Evolutionary conservation across 92 coral and sea anemone species (phyloP).

Genomic region (Paramuricea clavata): DNA sequence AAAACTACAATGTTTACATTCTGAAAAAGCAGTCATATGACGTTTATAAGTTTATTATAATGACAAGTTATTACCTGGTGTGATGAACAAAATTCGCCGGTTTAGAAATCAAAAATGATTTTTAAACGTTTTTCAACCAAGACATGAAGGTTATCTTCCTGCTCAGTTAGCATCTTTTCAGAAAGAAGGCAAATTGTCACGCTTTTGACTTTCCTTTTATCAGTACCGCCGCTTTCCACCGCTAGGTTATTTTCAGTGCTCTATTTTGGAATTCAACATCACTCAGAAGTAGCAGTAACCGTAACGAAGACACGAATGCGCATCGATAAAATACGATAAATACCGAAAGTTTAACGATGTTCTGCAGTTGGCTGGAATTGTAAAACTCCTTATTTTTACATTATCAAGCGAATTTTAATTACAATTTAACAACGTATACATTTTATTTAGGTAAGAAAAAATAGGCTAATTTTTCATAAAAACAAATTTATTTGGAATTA

Average conservation of each 20-base stretch:
- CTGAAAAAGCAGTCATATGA: not conserved
- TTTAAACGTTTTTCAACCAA: not conserved
- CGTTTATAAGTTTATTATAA: too few species aligned
- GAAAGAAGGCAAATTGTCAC: not conserved
- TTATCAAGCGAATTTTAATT: not conserved
- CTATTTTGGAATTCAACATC: not conserved
- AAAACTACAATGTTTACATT: not conserved
- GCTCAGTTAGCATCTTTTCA: not conserved
- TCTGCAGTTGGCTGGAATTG: not conserved
- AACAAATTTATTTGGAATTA: too few species aligned
- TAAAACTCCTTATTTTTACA: not conserved
- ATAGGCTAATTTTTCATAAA: too few species aligned
- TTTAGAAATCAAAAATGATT: not conserved
- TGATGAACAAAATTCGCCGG: not conserved
- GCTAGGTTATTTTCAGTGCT: too few species aligned
- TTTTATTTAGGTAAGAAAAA: too few species aligned
- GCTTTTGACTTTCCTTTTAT: not conserved
- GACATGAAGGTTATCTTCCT: not conserved
- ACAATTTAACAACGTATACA: not conserved
- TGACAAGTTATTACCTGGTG: not conserved
- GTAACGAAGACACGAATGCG: not conserved
- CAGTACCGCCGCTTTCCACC: too few species aligned
- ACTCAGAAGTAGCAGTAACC: slow-evolving; percentile 5
- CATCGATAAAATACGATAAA: not conserved
- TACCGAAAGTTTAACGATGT: not conserved